These are phyloP conservation scores for Listrodromus nycthemerus DNA, from an alignment of 2,888 invertebrate species.

Conservation along the genomic window DNA sequence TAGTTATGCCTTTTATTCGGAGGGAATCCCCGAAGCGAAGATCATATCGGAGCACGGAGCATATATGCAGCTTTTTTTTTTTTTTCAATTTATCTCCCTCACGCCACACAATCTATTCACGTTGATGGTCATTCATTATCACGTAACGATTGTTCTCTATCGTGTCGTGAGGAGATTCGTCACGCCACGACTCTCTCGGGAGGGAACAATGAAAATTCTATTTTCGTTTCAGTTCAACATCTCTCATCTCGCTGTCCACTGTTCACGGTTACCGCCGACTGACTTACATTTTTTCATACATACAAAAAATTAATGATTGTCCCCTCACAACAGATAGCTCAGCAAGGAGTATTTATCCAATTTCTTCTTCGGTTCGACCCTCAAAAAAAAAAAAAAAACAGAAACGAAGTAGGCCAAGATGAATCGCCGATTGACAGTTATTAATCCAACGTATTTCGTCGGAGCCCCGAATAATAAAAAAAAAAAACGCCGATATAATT, in stretches of 20 bases:
- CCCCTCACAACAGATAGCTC: neutral
- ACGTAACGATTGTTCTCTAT: conserved; percentile 61
- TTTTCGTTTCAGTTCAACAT: conserved; percentile 28
- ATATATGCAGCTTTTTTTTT: conserved; percentile 10
- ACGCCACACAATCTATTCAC: conserved; percentile 53
- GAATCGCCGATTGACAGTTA: neutral
- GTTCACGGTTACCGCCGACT: neutral
- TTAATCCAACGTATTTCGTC: neutral
- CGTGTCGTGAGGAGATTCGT: conserved; percentile 48
- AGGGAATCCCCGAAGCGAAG: conserved; percentile 2
- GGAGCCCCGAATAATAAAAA: neutral
- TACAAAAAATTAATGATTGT: neutral
- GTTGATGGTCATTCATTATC: conserved; percentile 64
- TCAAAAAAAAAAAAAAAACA: neutral
- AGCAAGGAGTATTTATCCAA: neutral
- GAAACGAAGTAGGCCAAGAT: neutral
- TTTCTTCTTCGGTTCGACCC: neutral
- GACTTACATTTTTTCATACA: neutral
- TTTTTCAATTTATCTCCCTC: conserved; percentile 32
- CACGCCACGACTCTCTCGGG: conserved; percentile 46
- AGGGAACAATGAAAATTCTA: conserved; percentile 23
- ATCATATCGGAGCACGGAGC: conserved; percentile 25
- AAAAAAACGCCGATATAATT: neutral
- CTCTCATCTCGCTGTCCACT: neutral
- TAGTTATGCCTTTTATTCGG: conserved; percentile 6